Evolutionary conservation across 1,140 invertebrate species (phyloP).

Genomic region (Scylla paramamosain): DNA sequence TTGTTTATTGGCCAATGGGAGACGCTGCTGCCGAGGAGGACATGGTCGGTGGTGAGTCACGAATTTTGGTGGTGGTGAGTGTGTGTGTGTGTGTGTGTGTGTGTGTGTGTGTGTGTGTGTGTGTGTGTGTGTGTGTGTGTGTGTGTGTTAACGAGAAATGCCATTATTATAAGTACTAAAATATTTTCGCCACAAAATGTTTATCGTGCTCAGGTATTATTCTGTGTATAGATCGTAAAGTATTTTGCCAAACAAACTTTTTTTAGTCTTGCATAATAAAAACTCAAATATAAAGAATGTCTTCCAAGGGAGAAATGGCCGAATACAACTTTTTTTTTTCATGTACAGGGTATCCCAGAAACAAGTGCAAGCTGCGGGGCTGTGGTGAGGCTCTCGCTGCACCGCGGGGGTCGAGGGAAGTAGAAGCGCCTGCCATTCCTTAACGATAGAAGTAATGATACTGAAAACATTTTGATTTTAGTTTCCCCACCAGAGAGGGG

Average conservation of each 20-base stretch:
- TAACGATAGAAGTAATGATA: constrained; percentile 15
- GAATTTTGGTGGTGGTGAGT: neutral
- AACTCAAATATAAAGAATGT: neutral
- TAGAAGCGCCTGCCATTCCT: neutral
- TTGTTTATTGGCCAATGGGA: neutral
- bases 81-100: constrained; percentile 12
- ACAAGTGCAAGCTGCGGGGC: neutral
- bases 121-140: too few species aligned
- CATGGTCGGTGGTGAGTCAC: neutral
- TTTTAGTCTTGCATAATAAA: neutral
- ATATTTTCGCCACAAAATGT: too few species aligned
- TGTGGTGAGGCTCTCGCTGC: neutral
- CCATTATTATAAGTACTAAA: too few species aligned
- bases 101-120: neutral
- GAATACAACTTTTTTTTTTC: neutral
- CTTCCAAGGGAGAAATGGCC: neutral
- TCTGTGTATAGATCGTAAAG: too few species aligned
- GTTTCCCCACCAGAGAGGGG: neutral
- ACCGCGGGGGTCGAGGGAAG: neutral
- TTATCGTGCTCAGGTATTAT: too few species aligned
- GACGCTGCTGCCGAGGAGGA: neutral
- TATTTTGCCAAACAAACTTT: too few species aligned
- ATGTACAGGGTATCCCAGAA: neutral
- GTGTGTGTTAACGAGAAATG: too few species aligned
- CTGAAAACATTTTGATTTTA: constrained; percentile 36